Evolutionary conservation across 1,140 invertebrate species (phyloP).

Genomic region (Zelostemma sp.): DNA sequence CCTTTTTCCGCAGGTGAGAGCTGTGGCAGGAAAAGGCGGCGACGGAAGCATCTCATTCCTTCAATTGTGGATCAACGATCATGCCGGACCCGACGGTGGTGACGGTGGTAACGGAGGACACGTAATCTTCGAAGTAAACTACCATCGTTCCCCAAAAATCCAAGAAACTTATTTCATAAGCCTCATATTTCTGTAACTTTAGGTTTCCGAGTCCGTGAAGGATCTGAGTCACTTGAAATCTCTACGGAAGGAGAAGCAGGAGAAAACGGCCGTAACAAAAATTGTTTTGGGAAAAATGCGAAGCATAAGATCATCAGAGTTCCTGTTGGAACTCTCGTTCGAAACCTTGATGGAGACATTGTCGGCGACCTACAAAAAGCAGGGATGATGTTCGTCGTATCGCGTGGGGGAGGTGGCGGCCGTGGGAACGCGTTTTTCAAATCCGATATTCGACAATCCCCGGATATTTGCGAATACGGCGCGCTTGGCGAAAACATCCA

Average conservation of each 20-base stretch:
- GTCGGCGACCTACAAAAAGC: conserved; percentile 79
- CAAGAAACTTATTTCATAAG: neutral
- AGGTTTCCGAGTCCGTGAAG: conserved; percentile 76
- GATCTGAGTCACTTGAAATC: conserved; percentile 80
- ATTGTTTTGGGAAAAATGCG: conserved; percentile 90
- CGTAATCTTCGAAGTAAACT: conserved; percentile 83
- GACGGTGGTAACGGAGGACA: conserved; percentile 98
- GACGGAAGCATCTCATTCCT: conserved; percentile 92
- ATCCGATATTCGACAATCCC: conserved; percentile 84
- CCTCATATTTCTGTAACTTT: conserved; percentile 25
- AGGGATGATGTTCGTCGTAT: conserved; percentile 91
- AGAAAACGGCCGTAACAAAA: conserved; percentile 79
- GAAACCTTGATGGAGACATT: conserved; percentile 73
- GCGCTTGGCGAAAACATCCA: conserved; percentile 82
- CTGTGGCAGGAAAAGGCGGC: conserved; percentile 89
- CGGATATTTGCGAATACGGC: conserved; percentile 89
- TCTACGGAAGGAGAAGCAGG: conserved; percentile 77
- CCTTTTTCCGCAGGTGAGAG: conserved; percentile 64
- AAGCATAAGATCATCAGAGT: conserved; percentile 83
- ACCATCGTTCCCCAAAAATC: neutral
- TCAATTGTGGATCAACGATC: conserved; percentile 82
- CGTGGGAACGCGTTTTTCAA: conserved; percentile 95
- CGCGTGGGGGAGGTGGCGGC: conserved; percentile 94
- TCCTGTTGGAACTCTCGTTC: conserved; percentile 90
- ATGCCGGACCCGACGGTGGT: conserved; percentile 95